Evolutionary conservation across 2,113 vertebrate genomes (phyloP).

Genomic region (Colaptes auratus): DNA sequence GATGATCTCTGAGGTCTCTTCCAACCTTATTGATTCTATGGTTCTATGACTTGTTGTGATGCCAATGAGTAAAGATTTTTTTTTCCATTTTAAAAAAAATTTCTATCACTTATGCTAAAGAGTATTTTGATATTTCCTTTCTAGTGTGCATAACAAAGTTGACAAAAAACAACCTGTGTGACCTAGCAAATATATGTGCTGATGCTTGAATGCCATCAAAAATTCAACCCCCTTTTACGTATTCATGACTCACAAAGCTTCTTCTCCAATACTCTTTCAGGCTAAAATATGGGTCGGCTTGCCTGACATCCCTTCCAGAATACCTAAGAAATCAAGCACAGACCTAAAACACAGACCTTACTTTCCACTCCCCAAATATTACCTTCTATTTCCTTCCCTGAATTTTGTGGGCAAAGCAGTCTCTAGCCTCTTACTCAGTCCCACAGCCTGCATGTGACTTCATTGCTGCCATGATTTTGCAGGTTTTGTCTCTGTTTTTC

Average conservation of each 20-base stretch:
- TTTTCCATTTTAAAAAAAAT: no score
- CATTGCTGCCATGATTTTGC: not conserved
- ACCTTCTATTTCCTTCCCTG: not conserved
- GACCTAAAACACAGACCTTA: not conserved
- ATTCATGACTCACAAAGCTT: not conserved
- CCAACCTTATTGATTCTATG: no score
- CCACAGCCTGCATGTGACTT: not conserved
- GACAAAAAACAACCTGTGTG: not conserved
- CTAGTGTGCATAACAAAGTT: not conserved
- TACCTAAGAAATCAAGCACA: not conserved
- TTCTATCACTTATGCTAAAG: not conserved
- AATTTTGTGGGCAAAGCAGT: not conserved
- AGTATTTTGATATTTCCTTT: not conserved
- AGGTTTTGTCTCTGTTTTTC: rapidly evolving
- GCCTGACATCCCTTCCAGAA: not conserved
- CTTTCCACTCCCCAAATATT: not conserved
- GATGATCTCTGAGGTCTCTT: no score
- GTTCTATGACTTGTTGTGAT: not conserved
- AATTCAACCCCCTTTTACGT: rapidly evolving
- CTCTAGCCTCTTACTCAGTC: not conserved
- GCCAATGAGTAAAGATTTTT: not conserved
- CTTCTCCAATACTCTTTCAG: not conserved
- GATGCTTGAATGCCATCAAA: not conserved
- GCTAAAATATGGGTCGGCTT: not conserved
- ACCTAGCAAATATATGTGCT: not conserved